phyloP scores from a whole-genome alignment of 2,113 vertebrate species.

The Leptobrachium ailaonicum region DNA sequence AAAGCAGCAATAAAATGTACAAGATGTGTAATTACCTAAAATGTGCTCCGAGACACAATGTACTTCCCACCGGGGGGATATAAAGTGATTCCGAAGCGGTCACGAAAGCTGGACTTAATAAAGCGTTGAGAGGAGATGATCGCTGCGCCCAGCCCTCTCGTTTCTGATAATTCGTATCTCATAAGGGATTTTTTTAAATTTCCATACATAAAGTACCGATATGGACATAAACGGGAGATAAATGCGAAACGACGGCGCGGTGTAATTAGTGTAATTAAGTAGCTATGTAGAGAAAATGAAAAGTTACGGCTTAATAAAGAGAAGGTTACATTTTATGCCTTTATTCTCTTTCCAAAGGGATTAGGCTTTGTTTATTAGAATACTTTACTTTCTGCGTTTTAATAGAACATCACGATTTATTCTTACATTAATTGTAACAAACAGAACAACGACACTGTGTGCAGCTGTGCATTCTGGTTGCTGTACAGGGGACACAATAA shows the following conservation, averaged over 20 bases:
- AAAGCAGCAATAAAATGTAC: background rate
- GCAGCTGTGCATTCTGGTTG: too few species aligned
- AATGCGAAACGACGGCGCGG: background rate
- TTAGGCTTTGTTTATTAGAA: too few species aligned
- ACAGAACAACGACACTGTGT: too few species aligned
- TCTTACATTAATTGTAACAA: too few species aligned
- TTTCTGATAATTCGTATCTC: background rate
- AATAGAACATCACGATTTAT: too few species aligned
- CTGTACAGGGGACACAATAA: too few species aligned
- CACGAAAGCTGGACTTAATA: background rate
- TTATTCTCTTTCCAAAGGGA: too few species aligned
- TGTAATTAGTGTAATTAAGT: background rate
- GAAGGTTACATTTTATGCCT: too few species aligned
- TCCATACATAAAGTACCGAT: background rate
- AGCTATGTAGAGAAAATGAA: background rate
- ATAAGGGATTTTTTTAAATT: background rate
- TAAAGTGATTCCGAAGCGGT: background rate
- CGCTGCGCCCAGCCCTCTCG: background rate
- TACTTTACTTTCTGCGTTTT: too few species aligned
- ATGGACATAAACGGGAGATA: background rate
- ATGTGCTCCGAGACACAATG: background rate
- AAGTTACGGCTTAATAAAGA: background rate
- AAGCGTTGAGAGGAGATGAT: background rate
- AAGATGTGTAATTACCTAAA: background rate
- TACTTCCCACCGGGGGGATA: background rate